Conservation (phyloP, 64 coral and sea anemone genomes). For the Montipora foliosa region DNA sequence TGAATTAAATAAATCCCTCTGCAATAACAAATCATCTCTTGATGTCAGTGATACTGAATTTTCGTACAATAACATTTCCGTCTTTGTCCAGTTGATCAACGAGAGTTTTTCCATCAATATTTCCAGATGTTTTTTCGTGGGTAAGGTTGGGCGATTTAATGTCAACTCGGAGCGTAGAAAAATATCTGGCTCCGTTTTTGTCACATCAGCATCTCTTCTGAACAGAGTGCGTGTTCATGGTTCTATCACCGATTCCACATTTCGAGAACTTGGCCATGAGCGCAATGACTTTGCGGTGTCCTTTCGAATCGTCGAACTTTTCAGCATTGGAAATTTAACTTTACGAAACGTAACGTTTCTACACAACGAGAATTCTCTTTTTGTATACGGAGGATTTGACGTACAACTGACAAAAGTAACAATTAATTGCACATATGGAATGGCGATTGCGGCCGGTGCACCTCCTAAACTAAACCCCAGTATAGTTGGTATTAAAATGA, state of each 20-base stretch:
- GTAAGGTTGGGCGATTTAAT: not conserved
- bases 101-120: not conserved
- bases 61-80: not conserved
- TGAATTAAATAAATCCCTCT: not conserved
- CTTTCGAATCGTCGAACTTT: not conserved
- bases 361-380: conserved; percentile 6
- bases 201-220: accelerated
- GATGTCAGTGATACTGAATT: not conserved
- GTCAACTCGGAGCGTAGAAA: not conserved
- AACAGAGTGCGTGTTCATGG: not conserved
- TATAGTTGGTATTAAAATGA: not conserved
- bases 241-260: not conserved
- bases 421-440: not conserved
- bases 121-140: not conserved
- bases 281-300: not conserved
- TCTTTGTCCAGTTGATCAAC: not conserved
- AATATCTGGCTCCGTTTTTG: not conserved
- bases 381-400: not conserved
- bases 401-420: not conserved
- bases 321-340: not conserved
- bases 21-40: not conserved
- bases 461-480: not conserved
- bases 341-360: not conserved
- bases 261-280: not conserved
- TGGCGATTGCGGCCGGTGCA: not conserved